A percentile compares a stretch with the other conserved stretches of the same genome.
These are phyloP conservation scores for Petrocephalus zakoni DNA, from an alignment of 2,113 vertebrate species.

Conservation along the genomic window DNA sequence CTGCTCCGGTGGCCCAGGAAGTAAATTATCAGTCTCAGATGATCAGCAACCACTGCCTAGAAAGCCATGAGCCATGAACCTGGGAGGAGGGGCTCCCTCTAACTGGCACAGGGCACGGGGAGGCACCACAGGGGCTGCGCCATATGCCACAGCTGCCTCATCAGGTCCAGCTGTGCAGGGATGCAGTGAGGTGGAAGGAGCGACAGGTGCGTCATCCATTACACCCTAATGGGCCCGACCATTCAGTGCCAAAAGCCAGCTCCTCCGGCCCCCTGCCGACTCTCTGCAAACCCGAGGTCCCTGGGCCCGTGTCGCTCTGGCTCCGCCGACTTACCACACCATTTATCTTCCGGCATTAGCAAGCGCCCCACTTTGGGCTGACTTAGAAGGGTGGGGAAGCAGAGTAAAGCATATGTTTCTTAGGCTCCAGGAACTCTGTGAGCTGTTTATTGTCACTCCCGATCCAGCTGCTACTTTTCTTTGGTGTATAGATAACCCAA, in stretches of 20 bases:
- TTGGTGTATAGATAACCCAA: neutral
- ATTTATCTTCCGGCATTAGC: conserved; percentile 4
- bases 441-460: neutral
- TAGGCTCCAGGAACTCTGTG: neutral
- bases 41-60: conserved; percentile 16
- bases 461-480: neutral
- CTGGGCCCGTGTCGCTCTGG: neutral
- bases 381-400: neutral
- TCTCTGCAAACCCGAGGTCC: neutral
- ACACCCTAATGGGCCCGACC: conserved; percentile 44
- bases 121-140: conserved; percentile 13
- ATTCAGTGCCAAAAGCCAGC: conserved; percentile 30
- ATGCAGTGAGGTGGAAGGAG: conserved; percentile 8
- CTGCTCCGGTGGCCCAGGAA: neutral
- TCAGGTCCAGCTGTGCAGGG: conserved; percentile 24
- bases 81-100: neutral
- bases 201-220: conserved; percentile 47
- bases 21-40: neutral
- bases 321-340: neutral
- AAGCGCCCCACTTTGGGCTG: neutral
- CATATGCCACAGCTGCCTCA: conserved; percentile 24
- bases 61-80: conserved; percentile 3
- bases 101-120: conserved; percentile 6
- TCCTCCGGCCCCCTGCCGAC: conserved; percentile 12
- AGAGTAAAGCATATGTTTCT: neutral